Base-by-base conservation (phyloP, 1,140 invertebrate species). In the Archivesica marissinica region DNA sequence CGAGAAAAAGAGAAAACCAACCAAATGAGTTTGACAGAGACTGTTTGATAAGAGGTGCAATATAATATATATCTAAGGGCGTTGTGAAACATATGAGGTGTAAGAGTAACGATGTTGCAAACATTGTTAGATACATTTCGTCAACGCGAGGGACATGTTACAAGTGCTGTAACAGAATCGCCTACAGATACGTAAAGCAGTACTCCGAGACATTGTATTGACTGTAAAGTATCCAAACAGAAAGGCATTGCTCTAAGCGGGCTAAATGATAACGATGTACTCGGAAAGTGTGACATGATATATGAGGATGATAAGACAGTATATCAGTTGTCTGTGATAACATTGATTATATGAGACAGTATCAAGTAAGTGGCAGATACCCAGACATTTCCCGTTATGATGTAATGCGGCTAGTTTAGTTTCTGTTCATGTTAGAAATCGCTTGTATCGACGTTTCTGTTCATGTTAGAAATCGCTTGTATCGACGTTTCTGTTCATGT, bases 1-100 rank as follows among this genome's bases (percentile, higher is more conserved):
- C 17, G 52, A 64, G 9, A 84, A 74, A 41, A 79, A 66, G 17
- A 33, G 30, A 47, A 84, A 84, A 25, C 59, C 77, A 44, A 64
- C 39, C 35, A 79, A 79, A 68, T 79, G 77, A 79, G 44, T 20
- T 50, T 41, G 30, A 41, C 20, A n/a, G 30, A 52, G 23, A 33
- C 15, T 20, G 25, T 30, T 44, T 56, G n/a, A n/a, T 20, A 41
- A 59, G n/a, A 38, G 75, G 75, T 77, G 75, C 75, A 77, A 77
- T 77, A 77, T 20, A n/a, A n/a, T n/a, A n/a, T n/a, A n/a, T n/a
- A n/a, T n/a, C n/a, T n/a, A n/a, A n/a, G n/a, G n/a, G n/a, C n/a
- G n/a, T n/a, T n/a, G n/a, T n/a, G n/a, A n/a, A n/a, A n/a, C n/a
- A n/a, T n/a, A n/a, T n/a, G n/a, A n/a, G n/a, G n/a, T n/a, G n/a